These are phyloP conservation scores for Nemotelus nigrinus DNA, from an alignment of 2,888 invertebrate genomes.

Conservation along the genomic window DNA sequence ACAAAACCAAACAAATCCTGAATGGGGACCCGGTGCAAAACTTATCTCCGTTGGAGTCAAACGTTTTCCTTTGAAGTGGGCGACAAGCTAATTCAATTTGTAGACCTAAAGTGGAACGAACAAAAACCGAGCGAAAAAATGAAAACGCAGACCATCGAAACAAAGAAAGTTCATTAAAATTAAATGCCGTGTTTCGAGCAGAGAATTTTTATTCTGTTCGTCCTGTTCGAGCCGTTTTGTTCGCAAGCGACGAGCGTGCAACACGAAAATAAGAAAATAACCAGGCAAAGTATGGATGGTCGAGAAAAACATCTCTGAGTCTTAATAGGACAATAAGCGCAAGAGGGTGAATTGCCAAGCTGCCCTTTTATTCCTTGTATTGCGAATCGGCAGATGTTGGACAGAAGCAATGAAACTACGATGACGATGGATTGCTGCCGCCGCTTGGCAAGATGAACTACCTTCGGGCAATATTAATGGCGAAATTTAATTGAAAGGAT, in stretches of 20 bases:
- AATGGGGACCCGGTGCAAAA: background rate
- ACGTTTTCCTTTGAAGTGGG: slow-evolving; percentile 39
- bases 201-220: slow-evolving; percentile 14
- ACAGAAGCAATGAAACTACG: slow-evolving; percentile 7
- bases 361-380: background rate
- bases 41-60: slow-evolving; percentile 24
- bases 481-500: slow-evolving; percentile 32
- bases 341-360: slow-evolving; percentile 11
- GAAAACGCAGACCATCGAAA: slow-evolving; percentile 34
- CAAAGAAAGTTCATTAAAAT: slow-evolving; percentile 45
- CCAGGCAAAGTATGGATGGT: background rate
- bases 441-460: background rate
- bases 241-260: slow-evolving; percentile 1
- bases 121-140: background rate
- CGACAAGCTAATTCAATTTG: slow-evolving; percentile 45
- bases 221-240: slow-evolving; percentile 9
- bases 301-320: slow-evolving; percentile 28
- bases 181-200: slow-evolving; percentile 21
- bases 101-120: slow-evolving; percentile 44
- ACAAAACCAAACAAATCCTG: too few species aligned
- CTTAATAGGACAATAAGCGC: slow-evolving; percentile 41
- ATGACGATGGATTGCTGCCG: background rate
- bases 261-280: slow-evolving; percentile 2
- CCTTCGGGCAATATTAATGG: background rate
- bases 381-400: background rate